Evolutionary conservation across 2,888 invertebrate genomes (phyloP), one percentile per base, ranked within the genome.

Genomic region (Troglohyphantes excavatus): DNA sequence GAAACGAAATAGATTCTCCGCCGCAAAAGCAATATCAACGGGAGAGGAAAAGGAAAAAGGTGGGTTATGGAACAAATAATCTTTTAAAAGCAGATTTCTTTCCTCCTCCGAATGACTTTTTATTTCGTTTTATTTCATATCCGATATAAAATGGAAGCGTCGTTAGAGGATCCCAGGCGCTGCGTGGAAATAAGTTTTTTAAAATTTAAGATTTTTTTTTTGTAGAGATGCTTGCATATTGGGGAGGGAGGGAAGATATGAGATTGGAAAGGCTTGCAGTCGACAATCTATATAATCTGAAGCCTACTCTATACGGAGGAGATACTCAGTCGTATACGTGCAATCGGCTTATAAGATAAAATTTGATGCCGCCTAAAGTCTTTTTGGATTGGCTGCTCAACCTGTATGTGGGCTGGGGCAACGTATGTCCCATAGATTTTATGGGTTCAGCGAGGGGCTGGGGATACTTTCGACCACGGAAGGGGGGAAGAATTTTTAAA

Each of bases 81-180:
- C 88, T 89, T 89, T 89, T 89, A 89, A 89, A 89, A 89, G 88
- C 88, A 76, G 82, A 89, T 89, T 89, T 82, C 88, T 89, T n/a
- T 65, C 29, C 70, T 63, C 79, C 27, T 81, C 27, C 59, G 9
- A 29, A 17, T 78, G 33, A 21, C 17, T n/a, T 33, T 63, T 61
- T 68, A 27, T 29, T 39, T 29, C 3, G 29, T 84, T 13, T 67
- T 39, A 11, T 67, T 73, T 23, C 33, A 59, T 39, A 63, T 27
- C 59, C 88, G 82, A 89, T n/a, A 53, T 89, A 89, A 89, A 88
- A 89, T 89, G 68, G 82, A 76, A 68, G 43, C 82, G 70, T 89
- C 82, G 82, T 89, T 82, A 83, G 19, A 82, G 59, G n/a, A 63
- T 79, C 23, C 63, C 70, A 29, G 39, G 19, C 27, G 68, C 39